These are phyloP conservation scores for Enteromius unitaeniatus DNA, from an alignment of 2,797 vertebrate species.

Conservation along the genomic window DNA sequence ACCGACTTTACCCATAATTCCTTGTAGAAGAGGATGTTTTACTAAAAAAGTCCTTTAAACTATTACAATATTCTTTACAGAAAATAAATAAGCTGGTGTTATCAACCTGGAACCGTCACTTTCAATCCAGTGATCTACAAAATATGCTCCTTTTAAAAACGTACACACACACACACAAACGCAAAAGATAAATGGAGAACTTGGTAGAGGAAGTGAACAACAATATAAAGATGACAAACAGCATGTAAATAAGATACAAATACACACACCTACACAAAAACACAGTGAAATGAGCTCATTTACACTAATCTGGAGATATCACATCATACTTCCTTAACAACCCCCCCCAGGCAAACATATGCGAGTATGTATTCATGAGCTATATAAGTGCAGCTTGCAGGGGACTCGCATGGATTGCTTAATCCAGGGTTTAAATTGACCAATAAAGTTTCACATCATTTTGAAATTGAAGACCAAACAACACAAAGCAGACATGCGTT, in stretches of 20 bases:
- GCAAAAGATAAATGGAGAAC: slow-evolving; percentile 8
- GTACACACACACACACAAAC: no score
- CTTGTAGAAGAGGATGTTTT: no score
- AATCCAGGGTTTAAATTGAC: neutral
- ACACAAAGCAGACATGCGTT: neutral
- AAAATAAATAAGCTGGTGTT: neutral
- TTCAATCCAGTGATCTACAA: neutral
- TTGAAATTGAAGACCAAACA: slow-evolving; percentile 14
- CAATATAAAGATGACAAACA: neutral
- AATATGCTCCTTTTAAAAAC: neutral
- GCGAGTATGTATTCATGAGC: neutral
- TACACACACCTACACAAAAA: neutral
- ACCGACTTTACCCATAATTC: no score
- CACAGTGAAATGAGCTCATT: neutral
- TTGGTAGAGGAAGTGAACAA: slow-evolving; percentile 2
- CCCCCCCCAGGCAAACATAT: neutral
- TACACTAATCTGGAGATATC: slow-evolving; percentile 7
- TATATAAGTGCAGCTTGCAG: neutral
- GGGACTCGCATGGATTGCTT: neutral
- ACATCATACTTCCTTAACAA: slow-evolving; percentile 28
- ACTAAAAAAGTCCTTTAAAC: neutral
- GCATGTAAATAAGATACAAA: neutral
- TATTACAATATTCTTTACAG: neutral
- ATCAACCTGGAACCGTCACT: neutral
- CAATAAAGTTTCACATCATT: neutral